Evolutionary conservation across 1,140 invertebrate genomes (phyloP).

Genomic region (Drosophila simulans): DNA sequence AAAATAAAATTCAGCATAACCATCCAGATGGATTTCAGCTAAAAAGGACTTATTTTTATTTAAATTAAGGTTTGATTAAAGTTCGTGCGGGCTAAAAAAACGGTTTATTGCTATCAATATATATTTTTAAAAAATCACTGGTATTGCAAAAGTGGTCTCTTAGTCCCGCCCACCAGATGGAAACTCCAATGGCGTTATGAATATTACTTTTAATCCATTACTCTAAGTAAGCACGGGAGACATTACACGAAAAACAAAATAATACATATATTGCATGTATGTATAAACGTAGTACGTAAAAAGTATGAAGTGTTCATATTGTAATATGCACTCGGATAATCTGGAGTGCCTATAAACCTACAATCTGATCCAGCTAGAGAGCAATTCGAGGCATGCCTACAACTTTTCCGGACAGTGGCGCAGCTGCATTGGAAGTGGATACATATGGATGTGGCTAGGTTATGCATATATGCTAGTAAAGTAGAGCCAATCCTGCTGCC

Average conservation of each 20-base stretch:
- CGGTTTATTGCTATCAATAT: background rate
- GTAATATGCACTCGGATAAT: slow-evolving; percentile 40
- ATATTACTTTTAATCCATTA: slow-evolving; percentile 47
- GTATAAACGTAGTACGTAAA: slow-evolving; percentile 35
- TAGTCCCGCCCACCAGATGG: background rate
- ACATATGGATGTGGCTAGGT: slow-evolving; percentile 9
- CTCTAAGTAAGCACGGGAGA: slow-evolving; percentile 53
- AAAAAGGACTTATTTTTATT: background rate
- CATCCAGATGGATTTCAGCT: background rate
- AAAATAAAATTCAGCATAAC: background rate
- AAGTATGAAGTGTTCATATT: slow-evolving; percentile 27
- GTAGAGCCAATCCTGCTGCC: slow-evolving; percentile 10
- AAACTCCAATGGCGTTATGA: background rate
- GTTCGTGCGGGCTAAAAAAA: background rate
- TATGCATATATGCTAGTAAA: slow-evolving; percentile 5
- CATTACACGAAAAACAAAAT: slow-evolving; percentile 39
- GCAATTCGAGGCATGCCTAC: slow-evolving; percentile 39
- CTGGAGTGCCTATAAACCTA: slow-evolving; percentile 14
- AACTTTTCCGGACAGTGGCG: slow-evolving; percentile 21
- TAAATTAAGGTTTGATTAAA: background rate
- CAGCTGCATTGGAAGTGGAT: slow-evolving; percentile 34
- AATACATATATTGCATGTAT: slow-evolving; percentile 47
- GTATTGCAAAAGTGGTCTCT: background rate
- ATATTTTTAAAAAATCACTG: slow-evolving; percentile 2
- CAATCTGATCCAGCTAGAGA: slow-evolving; percentile 45